Evolutionary conservation across 1,140 invertebrate genomes (phyloP), one percentile per base, ranked within the genome.

Genomic region (Gryllus bimaculatus): DNA sequence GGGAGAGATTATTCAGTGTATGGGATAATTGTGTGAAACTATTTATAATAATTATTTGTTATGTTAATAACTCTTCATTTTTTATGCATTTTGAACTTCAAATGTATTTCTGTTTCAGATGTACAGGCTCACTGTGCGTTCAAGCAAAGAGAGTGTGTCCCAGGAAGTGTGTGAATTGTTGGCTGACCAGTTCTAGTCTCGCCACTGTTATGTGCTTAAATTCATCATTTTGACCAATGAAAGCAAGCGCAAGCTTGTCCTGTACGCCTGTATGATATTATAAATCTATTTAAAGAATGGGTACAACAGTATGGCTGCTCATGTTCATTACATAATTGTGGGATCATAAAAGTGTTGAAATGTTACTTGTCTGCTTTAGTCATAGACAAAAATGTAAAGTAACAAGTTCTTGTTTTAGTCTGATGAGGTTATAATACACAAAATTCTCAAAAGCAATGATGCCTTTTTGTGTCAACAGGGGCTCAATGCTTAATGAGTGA

Each of bases 51-150:
- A 12, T 47, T 75, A 75, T 21, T 21, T 75, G 12, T 75, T 75
- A 2, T 49, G 47, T 77, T 39, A 5, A 49, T 77, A 15, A 39
- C 12, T 77, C 39, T 77, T 8, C 18, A 18, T n/a, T 77, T 3
- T 18, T 47, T n/a, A 39, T 12, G 12, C 39, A 18, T 66, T 78
- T 20, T 49, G 18, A 12, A 78, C 20, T 49, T 78, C 0, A 18
- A 18, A n/a, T 78, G 48, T 66, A n/a, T 78, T 77, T 84, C 81
- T 84, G 83, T 88, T 90, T 20, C 88, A 98, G 96, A 98, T 99
- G 97, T 99, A 96, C 89, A 94, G 98, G 84, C 88, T 99, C 82
- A 99, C 98, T 77, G 93, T 99, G 79, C 91, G 97, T 85, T 96
- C 96, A 77, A 99, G 96, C 87, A 98, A 98, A 90, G 96, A 98